Evolutionary conservation across 2,797 vertebrate genomes (phyloP), one percentile per base, ranked within the genome.

Genomic region (Gobionotothen gibberifrons): DNA sequence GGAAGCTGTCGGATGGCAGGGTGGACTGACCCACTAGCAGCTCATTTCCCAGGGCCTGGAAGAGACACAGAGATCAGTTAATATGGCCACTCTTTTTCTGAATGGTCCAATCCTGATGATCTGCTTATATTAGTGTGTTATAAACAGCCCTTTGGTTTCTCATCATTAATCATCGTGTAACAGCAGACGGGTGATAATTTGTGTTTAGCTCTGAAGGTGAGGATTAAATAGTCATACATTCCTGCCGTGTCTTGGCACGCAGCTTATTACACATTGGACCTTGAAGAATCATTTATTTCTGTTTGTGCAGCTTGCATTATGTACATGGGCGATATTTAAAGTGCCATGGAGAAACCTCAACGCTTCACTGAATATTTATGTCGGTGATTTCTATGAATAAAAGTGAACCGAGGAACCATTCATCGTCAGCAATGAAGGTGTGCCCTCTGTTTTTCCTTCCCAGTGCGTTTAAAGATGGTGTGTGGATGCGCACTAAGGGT

Each of bases 11-110:
- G 36, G 93, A 93, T 10, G 93, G 83, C 46, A 92, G 75, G 21
- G 92, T 94, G 65, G 90, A 79, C 53, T 87, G 90, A 8, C 83
- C 93, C 82, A 92, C 90, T 3, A 93, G 90, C 47, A 90, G 90
- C 71, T 94, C 93, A 71, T 94, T 94, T 72, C 85, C 91, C 19
- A 93, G 85, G 46, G 82, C 90, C 95, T 95, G 63, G 59, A 84
- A 22, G 64, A 86, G 55, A 83, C 44, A 78, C 1, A 75, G 43
- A 88, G 22, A 78, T 66, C 56, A 55, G n/a, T 58, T 53, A 1
- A 36, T 13, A 58, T 39, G 14, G 17, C 12, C 3, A 15, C 7
- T 64, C 16, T 46, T 12, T 22, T 40, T 49, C 54, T 26, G 1
- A 7, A 52, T 11, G 4, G 11, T 11, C 13, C 14, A n/a, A 19